Evolutionary conservation across 2,888 invertebrate genomes (phyloP).

Genomic region (Drosophila parthenogenetica): DNA sequence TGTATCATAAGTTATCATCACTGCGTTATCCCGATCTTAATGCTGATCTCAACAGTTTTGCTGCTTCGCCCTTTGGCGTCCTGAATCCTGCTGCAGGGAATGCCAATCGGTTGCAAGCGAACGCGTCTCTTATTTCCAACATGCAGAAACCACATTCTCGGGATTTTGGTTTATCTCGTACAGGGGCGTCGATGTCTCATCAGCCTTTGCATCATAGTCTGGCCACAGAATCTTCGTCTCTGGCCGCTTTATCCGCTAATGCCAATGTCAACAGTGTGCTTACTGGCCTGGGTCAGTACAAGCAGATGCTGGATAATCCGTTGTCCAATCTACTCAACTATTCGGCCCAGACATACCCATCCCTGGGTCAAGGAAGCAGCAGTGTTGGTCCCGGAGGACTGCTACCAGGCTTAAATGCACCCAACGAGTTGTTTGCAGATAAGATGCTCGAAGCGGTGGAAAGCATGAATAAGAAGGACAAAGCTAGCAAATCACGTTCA

Average conservation of each 20-base stretch:
- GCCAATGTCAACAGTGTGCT: slow-evolving; percentile 33
- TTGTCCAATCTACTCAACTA: slow-evolving; percentile 45
- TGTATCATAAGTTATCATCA: slow-evolving; percentile 56
- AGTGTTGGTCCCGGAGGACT: slow-evolving; percentile 13
- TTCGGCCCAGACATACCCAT: slow-evolving; percentile 35
- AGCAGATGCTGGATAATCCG: slow-evolving; percentile 56
- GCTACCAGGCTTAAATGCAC: slow-evolving; percentile 26
- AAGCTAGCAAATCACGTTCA: slow-evolving; percentile 15
- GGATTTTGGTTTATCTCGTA: slow-evolving; percentile 38
- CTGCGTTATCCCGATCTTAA: slow-evolving; percentile 52
- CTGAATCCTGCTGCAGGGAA: slow-evolving; percentile 9
- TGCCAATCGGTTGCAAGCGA: slow-evolving; percentile 31
- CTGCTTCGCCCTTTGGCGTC: slow-evolving; percentile 28
- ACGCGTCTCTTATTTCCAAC: slow-evolving; percentile 40
- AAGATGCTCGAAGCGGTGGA: slow-evolving; percentile 30
- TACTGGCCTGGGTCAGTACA: slow-evolving; percentile 50
- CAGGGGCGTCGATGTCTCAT: slow-evolving; percentile 20
- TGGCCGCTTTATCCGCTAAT: slow-evolving; percentile 14
- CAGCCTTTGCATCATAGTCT: slow-evolving; percentile 35
- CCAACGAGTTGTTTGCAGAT: slow-evolving; percentile 27
- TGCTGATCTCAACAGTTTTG: slow-evolving; percentile 32
- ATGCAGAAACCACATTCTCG: slow-evolving; percentile 33
- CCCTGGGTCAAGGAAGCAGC: slow-evolving; percentile 6
- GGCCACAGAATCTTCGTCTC: slow-evolving; percentile 21
- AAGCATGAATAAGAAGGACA: slow-evolving; percentile 30